phyloP scores from a whole-genome alignment of 1,140 invertebrate genomes.

The Bathynomus jamesi region DNA sequence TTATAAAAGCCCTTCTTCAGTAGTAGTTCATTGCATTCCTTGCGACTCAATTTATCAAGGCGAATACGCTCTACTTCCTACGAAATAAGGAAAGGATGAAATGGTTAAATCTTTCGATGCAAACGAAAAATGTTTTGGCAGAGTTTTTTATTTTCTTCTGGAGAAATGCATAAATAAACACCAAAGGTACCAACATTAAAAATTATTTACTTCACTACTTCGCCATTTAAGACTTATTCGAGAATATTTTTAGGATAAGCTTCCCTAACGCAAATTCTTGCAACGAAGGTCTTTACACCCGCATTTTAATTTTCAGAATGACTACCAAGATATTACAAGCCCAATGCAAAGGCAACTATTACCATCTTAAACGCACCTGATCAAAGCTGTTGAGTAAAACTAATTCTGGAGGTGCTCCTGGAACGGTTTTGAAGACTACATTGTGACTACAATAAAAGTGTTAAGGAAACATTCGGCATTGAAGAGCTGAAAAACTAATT shows the following conservation, averaged over 20 bases:
- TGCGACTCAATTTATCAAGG: constrained; percentile 51
- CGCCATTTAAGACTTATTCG: too few species aligned
- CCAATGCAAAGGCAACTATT: neutral
- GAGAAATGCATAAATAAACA: too few species aligned
- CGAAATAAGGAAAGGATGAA: neutral
- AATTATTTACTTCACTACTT: too few species aligned
- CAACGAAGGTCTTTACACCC: too few species aligned
- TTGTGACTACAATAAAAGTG: constrained; percentile 46
- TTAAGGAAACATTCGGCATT: neutral
- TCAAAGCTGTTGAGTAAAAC: constrained; percentile 54
- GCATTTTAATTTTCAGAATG: too few species aligned
- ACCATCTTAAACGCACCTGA: constrained; percentile 41
- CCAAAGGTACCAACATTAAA: too few species aligned
- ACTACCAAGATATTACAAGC: neutral
- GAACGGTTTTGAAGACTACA: constrained; percentile 58
- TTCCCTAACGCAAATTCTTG: too few species aligned
- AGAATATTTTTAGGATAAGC: too few species aligned
- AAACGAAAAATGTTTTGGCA: too few species aligned
- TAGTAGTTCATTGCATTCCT: constrained; percentile 62
- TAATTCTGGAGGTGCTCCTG: constrained; percentile 58
- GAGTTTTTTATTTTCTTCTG: too few species aligned
- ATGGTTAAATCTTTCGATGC: neutral
- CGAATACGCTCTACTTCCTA: constrained; percentile 56
- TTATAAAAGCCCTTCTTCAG: constrained; percentile 54
- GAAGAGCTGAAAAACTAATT: too few species aligned